phyloP scores from a whole-genome alignment of 2,113 vertebrate genomes.

The Thunnus thynnus region DNA sequence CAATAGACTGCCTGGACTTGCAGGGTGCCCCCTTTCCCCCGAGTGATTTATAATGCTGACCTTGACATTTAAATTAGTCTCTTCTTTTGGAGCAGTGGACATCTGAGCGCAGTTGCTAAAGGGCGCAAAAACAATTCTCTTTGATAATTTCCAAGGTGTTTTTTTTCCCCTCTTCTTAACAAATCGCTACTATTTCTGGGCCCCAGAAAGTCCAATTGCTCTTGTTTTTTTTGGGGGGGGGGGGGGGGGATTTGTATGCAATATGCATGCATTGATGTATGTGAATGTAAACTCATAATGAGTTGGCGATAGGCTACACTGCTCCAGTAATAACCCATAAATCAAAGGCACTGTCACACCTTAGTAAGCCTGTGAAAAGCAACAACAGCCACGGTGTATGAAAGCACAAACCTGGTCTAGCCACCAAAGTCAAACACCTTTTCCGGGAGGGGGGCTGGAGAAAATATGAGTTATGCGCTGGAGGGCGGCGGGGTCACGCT shows the following conservation, averaged over 20 bases:
- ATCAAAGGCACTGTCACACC: conserved; percentile 84
- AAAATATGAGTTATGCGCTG: conserved; percentile 73
- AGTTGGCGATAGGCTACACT: conserved; percentile 84
- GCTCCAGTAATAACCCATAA: conserved; percentile 86
- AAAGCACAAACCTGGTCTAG: conserved; percentile 65
- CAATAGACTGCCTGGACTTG: conserved; percentile 39
- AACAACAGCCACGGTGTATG: conserved; percentile 69
- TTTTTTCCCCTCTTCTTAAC: conserved; percentile 31
- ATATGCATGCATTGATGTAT: conserved; percentile 80
- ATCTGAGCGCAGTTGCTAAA: conserved; percentile 65
- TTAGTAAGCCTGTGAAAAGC: conserved; percentile 70
- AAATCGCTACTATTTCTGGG: conserved; percentile 48
- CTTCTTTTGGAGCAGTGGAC: conserved; percentile 60
- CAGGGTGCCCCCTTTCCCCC: conserved; percentile 39
- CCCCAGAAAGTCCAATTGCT: conserved; percentile 45
- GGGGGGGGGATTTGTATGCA: conserved; percentile 69
- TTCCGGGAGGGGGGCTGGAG: conserved; percentile 52
- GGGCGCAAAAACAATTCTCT: conserved; percentile 75
- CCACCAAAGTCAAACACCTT: conserved; percentile 78
- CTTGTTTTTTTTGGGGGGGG: conserved; percentile 38
- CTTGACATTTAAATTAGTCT: conserved; percentile 82
- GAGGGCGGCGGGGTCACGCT: conserved; percentile 69
- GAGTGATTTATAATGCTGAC: conserved; percentile 79
- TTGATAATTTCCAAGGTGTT: conserved; percentile 48
- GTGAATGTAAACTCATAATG: conserved; percentile 84